These are phyloP conservation scores for Typhlomys cinereus DNA, from an alignment of 2,113 vertebrate genomes.

Conservation along the genomic window DNA sequence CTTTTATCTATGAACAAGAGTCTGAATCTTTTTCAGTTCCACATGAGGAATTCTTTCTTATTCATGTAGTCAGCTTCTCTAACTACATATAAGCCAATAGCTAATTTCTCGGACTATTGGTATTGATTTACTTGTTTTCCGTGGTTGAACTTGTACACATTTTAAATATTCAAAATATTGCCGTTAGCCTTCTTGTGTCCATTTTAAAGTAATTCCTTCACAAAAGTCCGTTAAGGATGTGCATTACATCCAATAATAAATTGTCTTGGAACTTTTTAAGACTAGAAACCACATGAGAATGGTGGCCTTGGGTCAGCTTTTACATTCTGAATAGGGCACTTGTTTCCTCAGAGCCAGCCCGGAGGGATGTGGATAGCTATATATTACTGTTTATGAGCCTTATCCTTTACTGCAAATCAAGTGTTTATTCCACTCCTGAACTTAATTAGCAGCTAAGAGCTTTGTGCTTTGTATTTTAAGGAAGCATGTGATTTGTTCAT, in stretches of 20 bases:
- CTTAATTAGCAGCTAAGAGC: constrained; percentile 81
- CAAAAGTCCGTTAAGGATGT: constrained; percentile 51
- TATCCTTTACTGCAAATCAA: constrained; percentile 73
- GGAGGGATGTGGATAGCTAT: constrained; percentile 38
- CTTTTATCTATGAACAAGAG: neutral
- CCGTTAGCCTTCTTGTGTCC: neutral
- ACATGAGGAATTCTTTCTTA: neutral
- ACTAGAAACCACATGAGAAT: constrained; percentile 31
- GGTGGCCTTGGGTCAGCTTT: constrained; percentile 21
- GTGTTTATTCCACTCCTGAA: constrained; percentile 78
- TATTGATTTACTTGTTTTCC: constrained; percentile 19
- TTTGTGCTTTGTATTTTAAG: constrained; percentile 80
- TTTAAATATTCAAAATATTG: constrained; percentile 53
- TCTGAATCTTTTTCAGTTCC: constrained; percentile 31
- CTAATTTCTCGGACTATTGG: neutral
- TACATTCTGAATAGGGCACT: constrained; percentile 41
- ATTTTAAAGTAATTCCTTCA: constrained; percentile 25
- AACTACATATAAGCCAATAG: neutral
- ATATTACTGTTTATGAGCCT: constrained; percentile 72
- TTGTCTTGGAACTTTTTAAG: constrained; percentile 1
- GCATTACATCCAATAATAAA: constrained; percentile 13
- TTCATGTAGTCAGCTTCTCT: neutral
- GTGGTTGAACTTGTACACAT: constrained; percentile 31
- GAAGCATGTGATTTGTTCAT: constrained; percentile 80
- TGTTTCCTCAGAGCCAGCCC: constrained; percentile 40